These are phyloP conservation scores for Stegostoma tigrinum DNA, from an alignment of 2,113 vertebrate genomes.

Conservation along the genomic window DNA sequence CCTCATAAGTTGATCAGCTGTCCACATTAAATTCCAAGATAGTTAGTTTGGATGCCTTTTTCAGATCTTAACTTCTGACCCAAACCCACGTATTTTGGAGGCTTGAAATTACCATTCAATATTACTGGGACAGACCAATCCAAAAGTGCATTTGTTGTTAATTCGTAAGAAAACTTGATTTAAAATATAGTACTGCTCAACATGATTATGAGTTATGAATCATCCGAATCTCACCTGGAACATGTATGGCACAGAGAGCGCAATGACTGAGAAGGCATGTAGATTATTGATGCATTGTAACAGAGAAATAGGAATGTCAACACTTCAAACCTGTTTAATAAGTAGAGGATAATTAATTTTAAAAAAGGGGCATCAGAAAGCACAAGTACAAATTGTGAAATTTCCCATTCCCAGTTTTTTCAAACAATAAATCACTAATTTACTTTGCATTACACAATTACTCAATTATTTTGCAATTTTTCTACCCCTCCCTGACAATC, in stretches of 20 bases:
- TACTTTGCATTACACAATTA: background rate
- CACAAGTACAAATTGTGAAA: background rate
- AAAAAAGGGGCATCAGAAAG: background rate
- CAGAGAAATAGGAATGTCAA: slow-evolving; percentile 89
- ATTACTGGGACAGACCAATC: background rate
- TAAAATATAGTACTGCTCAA: background rate
- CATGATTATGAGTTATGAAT: background rate
- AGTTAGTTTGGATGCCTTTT: too few relatives aligned
- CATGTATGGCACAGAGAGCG: slow-evolving; percentile 89
- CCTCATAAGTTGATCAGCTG: too few relatives aligned
- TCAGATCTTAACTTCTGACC: too few relatives aligned
- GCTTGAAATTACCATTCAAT: background rate
- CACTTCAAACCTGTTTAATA: slow-evolving; percentile 80
- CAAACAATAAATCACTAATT: background rate
- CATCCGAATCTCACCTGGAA: slow-evolving; percentile 73
- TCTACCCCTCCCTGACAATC: background rate
- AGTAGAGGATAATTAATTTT: slow-evolving; percentile 35
- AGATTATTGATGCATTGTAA: slow-evolving; percentile 88
- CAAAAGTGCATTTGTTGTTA: background rate
- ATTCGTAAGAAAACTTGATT: background rate
- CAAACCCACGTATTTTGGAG: too few relatives aligned
- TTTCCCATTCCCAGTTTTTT: too few relatives aligned
- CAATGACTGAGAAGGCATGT: slow-evolving; percentile 81
- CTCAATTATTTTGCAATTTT: background rate
- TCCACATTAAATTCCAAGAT: too few relatives aligned